phyloP scores from a whole-genome alignment of 2,888 invertebrate species.

The Chirona hameri region DNA sequence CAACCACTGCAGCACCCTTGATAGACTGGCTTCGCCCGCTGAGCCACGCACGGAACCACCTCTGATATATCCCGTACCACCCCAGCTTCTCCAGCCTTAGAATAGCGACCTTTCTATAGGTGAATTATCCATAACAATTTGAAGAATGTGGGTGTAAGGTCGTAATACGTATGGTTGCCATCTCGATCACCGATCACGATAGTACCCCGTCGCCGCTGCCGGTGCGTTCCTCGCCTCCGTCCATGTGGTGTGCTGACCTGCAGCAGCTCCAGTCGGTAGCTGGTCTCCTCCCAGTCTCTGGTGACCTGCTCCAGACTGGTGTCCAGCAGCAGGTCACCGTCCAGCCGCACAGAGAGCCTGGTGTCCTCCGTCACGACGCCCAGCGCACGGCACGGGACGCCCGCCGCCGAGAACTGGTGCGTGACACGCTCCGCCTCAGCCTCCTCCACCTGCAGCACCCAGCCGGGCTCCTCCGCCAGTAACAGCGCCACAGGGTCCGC shows the following conservation, averaged over 20 bases:
- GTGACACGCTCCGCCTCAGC: conserved; percentile 6
- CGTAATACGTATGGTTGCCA: too few species aligned
- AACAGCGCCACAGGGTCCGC: conserved; percentile 60
- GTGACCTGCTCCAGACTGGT: conserved; percentile 64
- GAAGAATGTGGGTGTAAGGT: too few species aligned
- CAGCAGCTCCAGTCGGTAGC: conserved; percentile 77
- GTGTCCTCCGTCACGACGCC: conserved; percentile 3
- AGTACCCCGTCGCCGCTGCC: too few species aligned
- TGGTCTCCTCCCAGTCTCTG: conserved; percentile 92
- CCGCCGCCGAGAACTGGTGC: not conserved
- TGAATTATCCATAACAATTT: too few species aligned
- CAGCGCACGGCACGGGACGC: not conserved
- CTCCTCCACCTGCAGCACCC: conserved; percentile 51
- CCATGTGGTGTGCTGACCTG: conserved; percentile 57
- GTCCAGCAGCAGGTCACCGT: conserved; percentile 58
- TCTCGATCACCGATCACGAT: too few species aligned
- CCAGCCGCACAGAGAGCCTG: conserved; percentile 57
- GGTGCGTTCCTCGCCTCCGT: too few species aligned
- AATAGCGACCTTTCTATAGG: too few species aligned
- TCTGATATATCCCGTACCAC: too few species aligned
- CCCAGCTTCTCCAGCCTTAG: too few species aligned
- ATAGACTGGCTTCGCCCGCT: too few species aligned
- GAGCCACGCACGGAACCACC: too few species aligned
- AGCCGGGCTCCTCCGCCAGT: conserved; percentile 50
- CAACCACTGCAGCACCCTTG: too few species aligned